phyloP scores from a whole-genome alignment of 1,140 invertebrate genomes.

The Pseudomyrmex pallidus region DNA sequence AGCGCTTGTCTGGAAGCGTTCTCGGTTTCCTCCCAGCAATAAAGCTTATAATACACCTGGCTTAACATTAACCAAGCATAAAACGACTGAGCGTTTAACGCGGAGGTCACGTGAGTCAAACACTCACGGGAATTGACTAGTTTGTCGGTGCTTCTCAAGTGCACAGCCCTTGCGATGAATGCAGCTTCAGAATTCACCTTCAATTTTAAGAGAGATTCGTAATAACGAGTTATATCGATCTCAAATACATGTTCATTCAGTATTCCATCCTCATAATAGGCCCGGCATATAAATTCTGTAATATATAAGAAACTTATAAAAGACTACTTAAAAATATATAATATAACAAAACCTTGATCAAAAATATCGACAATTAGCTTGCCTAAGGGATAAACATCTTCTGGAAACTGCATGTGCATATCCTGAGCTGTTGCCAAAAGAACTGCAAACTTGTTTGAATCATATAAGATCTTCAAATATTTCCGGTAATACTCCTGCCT shows the following conservation, averaged over 20 bases:
- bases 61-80: constrained; percentile 84
- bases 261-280: constrained; percentile 85
- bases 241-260: constrained; percentile 79
- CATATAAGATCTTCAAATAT: constrained; percentile 87
- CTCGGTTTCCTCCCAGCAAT: constrained; percentile 87
- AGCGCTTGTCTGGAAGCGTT: constrained; percentile 83
- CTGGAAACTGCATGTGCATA: constrained; percentile 85
- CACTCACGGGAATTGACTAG: constrained; percentile 86
- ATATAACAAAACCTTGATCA: constrained; percentile 3
- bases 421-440: constrained; percentile 84
- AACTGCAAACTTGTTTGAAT: constrained; percentile 80
- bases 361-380: constrained; percentile 42
- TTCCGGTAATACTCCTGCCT: constrained; percentile 84
- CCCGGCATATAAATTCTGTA: constrained; percentile 87
- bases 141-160: constrained; percentile 84
- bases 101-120: constrained; percentile 78
- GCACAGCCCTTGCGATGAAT: constrained; percentile 87
- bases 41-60: constrained; percentile 86
- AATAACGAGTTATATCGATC: constrained; percentile 84
- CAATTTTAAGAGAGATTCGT: constrained; percentile 82
- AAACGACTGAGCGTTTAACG: constrained; percentile 76
- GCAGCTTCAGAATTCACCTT: constrained; percentile 87
- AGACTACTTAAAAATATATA: constrained; percentile 18
- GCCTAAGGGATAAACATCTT: constrained; percentile 85
- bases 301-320: constrained; percentile 66